Conservation (phyloP, 2,888 invertebrate genomes). For the Baccha elongata region DNA sequence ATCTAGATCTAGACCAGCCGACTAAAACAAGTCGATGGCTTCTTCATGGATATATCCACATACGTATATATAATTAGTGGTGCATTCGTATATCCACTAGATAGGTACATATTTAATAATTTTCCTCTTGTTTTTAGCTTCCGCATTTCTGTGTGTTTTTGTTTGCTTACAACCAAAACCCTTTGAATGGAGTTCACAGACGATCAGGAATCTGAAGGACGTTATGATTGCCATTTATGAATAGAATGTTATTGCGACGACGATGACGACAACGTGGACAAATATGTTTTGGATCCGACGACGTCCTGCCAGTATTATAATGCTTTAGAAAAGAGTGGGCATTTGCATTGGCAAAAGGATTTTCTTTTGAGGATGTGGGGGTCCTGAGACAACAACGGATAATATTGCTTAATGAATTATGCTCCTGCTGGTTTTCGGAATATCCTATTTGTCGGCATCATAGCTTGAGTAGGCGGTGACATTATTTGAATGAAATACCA, state of each 20-base stretch:
- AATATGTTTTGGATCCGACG: conserved; percentile 27
- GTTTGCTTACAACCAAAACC: conserved; percentile 26
- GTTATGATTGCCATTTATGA: conserved; percentile 70
- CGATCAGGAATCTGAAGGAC: conserved; percentile 74
- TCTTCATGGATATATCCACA: conserved; percentile 13
- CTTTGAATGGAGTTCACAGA: conserved; percentile 63
- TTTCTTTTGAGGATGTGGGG: conserved; percentile 14
- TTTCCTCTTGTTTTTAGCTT: conserved; percentile 54
- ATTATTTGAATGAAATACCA: conserved; percentile 26
- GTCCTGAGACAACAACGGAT: conserved; percentile 40
- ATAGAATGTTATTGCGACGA: conserved; percentile 63
- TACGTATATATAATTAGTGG: neutral
- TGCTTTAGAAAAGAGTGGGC: neutral
- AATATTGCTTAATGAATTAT: conserved; percentile 72
- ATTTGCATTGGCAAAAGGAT: conserved; percentile 36
- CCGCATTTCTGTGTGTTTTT: conserved; percentile 47
- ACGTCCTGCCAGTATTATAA: neutral
- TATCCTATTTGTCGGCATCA: conserved; percentile 53
- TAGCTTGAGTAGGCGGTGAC: conserved; percentile 9
- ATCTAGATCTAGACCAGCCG: conserved; percentile 48
- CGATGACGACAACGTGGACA: conserved; percentile 36
- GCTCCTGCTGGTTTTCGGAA: conserved; percentile 67
- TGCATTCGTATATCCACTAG: neutral
- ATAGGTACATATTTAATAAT: conserved; percentile 62
- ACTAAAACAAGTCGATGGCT: conserved; percentile 35